These are phyloP conservation scores for Harmothoe impar DNA, from an alignment of 2,888 invertebrate species.

Conservation along the genomic window DNA sequence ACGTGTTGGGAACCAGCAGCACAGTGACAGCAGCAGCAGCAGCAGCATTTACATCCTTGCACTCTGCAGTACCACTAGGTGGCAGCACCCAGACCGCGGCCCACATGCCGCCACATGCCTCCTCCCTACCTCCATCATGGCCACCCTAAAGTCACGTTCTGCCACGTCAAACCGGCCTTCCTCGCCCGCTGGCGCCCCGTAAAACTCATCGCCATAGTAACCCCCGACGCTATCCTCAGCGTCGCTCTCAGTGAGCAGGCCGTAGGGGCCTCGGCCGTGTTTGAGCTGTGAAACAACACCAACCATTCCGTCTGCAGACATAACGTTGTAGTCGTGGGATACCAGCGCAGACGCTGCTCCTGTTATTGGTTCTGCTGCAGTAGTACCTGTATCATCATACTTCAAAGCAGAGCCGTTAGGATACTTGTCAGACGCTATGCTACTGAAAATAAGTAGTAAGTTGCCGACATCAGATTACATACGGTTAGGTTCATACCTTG, in stretches of 20 bases:
- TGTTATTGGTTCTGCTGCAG: too few species aligned
- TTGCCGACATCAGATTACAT: too few species aligned
- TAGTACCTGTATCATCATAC: too few species aligned
- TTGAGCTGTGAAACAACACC: neutral
- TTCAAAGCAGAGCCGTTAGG: too few species aligned
- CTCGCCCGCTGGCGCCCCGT: constrained; percentile 44
- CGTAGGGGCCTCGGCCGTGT: neutral
- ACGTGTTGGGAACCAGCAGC: too few species aligned
- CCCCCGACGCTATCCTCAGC: neutral
- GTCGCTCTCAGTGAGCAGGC: constrained; percentile 41
- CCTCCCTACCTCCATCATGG: constrained; percentile 74
- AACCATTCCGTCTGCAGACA: constrained; percentile 50
- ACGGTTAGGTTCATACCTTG: too few species aligned
- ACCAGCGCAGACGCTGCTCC: too few species aligned
- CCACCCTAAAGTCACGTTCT: constrained; percentile 75
- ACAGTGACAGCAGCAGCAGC: neutral
- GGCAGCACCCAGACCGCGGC: neutral
- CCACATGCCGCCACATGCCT: neutral
- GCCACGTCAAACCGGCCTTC: constrained; percentile 68
- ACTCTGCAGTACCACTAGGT: too few species aligned
- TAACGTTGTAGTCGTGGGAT: constrained; percentile 52
- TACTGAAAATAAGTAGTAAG: too few species aligned
- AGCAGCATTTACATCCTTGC: constrained; percentile 7
- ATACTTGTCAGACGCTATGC: too few species aligned
- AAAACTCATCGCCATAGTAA: constrained; percentile 22